These are phyloP conservation scores for Pseudomyrmex sp. DNA, from an alignment of 1,140 invertebrate genomes.

Conservation along the genomic window DNA sequence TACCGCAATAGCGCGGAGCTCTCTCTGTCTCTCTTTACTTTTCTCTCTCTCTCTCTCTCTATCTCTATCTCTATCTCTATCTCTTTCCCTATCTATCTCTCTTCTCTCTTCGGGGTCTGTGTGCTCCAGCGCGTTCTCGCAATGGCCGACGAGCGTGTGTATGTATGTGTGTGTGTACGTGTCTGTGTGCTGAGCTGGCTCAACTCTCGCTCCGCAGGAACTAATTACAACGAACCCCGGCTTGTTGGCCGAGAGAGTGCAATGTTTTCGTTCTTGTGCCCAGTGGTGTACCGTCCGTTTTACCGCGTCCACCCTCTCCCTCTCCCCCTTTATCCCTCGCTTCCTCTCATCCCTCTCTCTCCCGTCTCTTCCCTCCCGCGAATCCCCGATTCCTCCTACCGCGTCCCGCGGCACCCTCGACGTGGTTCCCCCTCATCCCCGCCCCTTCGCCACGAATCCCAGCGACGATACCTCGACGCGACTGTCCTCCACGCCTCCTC, in stretches of 20 bases:
- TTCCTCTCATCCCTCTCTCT: slow-evolving; percentile 3
- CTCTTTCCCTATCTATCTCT: slow-evolving; percentile 14
- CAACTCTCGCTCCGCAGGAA: slow-evolving; percentile 74
- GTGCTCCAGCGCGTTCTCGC: slow-evolving; percentile 47
- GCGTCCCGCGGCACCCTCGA: neutral
- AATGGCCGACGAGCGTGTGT: slow-evolving; percentile 35
- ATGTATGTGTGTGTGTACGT: slow-evolving; percentile 57
- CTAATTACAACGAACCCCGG: slow-evolving; percentile 74
- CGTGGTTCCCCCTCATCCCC: neutral
- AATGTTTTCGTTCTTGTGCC: slow-evolving; percentile 74
- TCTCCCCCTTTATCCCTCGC: neutral
- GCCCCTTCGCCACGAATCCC: slow-evolving; percentile 31
- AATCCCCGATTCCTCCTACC: slow-evolving; percentile 33
- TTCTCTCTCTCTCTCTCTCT: neutral
- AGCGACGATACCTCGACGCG: slow-evolving; percentile 58
- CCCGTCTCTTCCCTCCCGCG: neutral
- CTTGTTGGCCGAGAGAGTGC: slow-evolving; percentile 74
- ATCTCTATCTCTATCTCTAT: neutral
- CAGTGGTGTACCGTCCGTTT: slow-evolving; percentile 59
- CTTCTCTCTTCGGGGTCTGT: slow-evolving; percentile 37
- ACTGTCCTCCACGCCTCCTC: slow-evolving; percentile 37
- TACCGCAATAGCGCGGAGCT: slow-evolving; percentile 69
- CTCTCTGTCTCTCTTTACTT: slow-evolving; percentile 1
- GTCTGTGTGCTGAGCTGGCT: slow-evolving; percentile 68
- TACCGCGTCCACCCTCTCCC: slow-evolving; percentile 19